These are phyloP conservation scores for Zapus hudsonius DNA, from an alignment of 2,113 vertebrate genomes.

Conservation along the genomic window DNA sequence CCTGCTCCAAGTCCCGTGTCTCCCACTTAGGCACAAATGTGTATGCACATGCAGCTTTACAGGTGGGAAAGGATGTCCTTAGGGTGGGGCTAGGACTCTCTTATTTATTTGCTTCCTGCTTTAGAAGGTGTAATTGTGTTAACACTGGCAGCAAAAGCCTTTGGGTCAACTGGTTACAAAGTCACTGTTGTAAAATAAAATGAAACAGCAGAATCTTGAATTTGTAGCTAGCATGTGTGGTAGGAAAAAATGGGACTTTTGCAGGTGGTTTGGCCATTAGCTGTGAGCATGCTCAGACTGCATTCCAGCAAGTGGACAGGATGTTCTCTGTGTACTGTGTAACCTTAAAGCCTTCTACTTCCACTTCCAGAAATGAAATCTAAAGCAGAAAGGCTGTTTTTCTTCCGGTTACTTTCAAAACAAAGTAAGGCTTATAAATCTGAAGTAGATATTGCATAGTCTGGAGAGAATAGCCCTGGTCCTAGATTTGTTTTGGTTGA, in stretches of 20 bases:
- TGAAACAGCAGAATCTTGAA: slow-evolving; percentile 46
- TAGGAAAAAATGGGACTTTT: slow-evolving; percentile 29
- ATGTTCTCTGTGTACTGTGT: slow-evolving; percentile 20
- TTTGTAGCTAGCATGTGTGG: not conserved
- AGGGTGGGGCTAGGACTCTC: not conserved
- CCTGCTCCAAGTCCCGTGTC: not conserved
- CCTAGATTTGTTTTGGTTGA: not conserved
- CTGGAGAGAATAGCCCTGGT: not conserved
- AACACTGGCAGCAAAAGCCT: slow-evolving; percentile 16
- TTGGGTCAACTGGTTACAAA: slow-evolving; percentile 9
- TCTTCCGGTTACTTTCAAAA: slow-evolving; percentile 36
- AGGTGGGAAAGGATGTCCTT: not conserved
- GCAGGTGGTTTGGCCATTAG: slow-evolving; percentile 57
- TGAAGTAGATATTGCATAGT: not conserved
- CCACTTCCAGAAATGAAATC: slow-evolving; percentile 1
- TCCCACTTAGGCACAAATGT: not conserved
- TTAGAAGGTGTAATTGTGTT: not conserved
- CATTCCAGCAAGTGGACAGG: slow-evolving; percentile 43
- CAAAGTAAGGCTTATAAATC: slow-evolving; percentile 15
- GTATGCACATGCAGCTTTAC: not conserved
- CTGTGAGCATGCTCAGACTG: not conserved
- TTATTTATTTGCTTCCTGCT: not conserved
- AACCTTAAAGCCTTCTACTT: not conserved
- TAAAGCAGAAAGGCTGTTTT: not conserved
- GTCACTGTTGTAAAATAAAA: slow-evolving; percentile 61